These are phyloP conservation scores for Hippocampus zosterae DNA, from an alignment of 2,113 vertebrate genomes.

Conservation along the genomic window DNA sequence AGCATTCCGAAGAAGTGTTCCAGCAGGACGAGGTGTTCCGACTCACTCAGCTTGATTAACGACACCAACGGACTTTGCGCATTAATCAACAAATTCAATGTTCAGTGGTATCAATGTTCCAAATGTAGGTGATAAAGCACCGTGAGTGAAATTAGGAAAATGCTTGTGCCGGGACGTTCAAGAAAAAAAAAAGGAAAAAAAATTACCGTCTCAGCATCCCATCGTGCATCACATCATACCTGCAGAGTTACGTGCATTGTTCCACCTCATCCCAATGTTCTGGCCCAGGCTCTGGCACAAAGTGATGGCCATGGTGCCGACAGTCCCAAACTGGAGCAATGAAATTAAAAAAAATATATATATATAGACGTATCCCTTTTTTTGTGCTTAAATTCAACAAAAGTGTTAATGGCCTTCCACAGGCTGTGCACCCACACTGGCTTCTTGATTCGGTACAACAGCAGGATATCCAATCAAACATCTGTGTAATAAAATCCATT, in stretches of 20 bases:
- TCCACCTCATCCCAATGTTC: slow-evolving; percentile 97
- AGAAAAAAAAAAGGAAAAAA: too few species aligned
- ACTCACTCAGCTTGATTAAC: slow-evolving; percentile 30
- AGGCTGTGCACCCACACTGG: too few species aligned
- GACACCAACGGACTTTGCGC: slow-evolving; percentile 22
- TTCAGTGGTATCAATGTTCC: slow-evolving; percentile 26
- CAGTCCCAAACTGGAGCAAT: slow-evolving; percentile 80
- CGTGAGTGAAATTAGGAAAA: slow-evolving; percentile 43
- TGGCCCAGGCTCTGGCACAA: slow-evolving; percentile 92
- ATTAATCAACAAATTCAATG: slow-evolving; percentile 22
- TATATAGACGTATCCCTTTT: too few species aligned
- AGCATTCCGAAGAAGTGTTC: not conserved
- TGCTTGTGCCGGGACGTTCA: slow-evolving; percentile 15
- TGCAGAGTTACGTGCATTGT: slow-evolving; percentile 82
- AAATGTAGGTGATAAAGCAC: slow-evolving; percentile 48
- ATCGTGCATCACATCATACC: slow-evolving; percentile 58
- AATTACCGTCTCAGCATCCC: not conserved
- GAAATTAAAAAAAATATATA: not conserved
- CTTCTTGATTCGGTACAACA: too few species aligned
- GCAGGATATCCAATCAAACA: too few species aligned
- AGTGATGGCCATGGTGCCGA: slow-evolving; percentile 84
- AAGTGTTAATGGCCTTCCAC: too few species aligned
- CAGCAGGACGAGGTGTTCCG: not conserved
- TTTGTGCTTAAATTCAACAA: too few species aligned
- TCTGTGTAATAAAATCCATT: too few species aligned